Percentiles rank a stretch among this genome's conserved stretches.
These are phyloP conservation scores for Ornithoptera priamus DNA, from an alignment of 2,888 invertebrate genomes.

Conservation along the genomic window DNA sequence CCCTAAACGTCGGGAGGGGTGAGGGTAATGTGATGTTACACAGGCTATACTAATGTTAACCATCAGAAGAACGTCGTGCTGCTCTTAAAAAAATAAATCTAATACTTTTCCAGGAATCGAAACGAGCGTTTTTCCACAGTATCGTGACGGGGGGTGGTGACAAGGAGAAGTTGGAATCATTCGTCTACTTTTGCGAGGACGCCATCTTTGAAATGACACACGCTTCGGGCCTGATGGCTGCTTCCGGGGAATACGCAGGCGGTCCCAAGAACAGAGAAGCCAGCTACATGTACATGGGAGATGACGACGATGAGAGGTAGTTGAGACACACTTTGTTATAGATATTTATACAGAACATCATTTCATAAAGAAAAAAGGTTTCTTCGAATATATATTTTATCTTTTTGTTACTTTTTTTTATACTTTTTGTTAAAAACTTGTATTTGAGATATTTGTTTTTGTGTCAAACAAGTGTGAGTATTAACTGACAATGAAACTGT, in stretches of 20 bases:
- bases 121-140: conserved; percentile 99
- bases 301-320: conserved; percentile 91
- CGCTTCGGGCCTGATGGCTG: conserved; percentile 97
- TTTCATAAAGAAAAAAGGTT: no score
- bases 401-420: no score
- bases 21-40: no score
- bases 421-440: no score
- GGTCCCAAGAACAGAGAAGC: conserved; percentile 89
- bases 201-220: conserved; percentile 99
- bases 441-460: no score
- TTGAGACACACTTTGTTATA: background rate
- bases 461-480: no score
- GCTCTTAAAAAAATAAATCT: background rate
- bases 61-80: no score
- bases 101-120: conserved; percentile 88
- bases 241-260: conserved; percentile 89
- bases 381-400: no score
- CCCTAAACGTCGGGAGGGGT: no score
- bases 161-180: conserved; percentile 98
- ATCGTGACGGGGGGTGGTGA: conserved; percentile 99
- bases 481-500: no score
- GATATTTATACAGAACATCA: no score
- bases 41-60: no score
- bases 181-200: conserved; percentile 99
- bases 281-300: conserved; percentile 89